Evolutionary conservation across 2,888 invertebrate genomes (phyloP), one percentile per base, ranked within the genome.

Genomic region (Sesia bembeciformis): DNA sequence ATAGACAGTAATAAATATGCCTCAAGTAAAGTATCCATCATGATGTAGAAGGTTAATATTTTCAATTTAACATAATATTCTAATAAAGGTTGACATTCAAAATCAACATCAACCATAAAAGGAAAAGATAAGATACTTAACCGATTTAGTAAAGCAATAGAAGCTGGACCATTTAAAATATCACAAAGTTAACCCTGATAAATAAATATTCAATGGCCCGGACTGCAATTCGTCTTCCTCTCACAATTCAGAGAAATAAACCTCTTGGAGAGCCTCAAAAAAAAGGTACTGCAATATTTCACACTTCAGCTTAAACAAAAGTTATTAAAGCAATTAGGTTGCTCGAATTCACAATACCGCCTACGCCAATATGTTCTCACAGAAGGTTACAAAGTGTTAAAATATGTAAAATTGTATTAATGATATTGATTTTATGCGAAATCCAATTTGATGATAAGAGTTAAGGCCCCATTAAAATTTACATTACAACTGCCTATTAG

Each of bases 181-280:
- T 74, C 72, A 72, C 70, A 69, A 67, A 67, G 67, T 67, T 74
- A 76, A 70, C 76, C 78, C 62, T 70, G 23, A 5, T 50, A 3
- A 72, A 79, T 81, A 78, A 76, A 80, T 77, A 78, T 76, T 72
- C 68, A 68, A 75, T 6, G 50, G 74, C 66, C 68, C 63, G 62
- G 74, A 66, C 68, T 63, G 62, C 63, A 68, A 68, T 68, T 66
- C 67, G 69, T 76, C 73, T 76, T 71, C 67, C 57, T 55, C 61
- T 59, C 57, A 8, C 58, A 61, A 66, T 75, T 74, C 70, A 67
- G 63, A 62, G 70, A 75, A 73, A 72, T 71, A 80, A 74, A 83
- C 81, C 74, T 74, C 79, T 76, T 83, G 81, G 81, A 60, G 54
- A 54, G 52, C 41, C 70, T 79, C 80, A 78, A 68, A 7, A 46